A percentile compares a stretch with the other conserved stretches of the same genome.
Conservation (phyloP, 35 echinoderm and acorn worm genomes). For the Patiria miniata region DNA sequence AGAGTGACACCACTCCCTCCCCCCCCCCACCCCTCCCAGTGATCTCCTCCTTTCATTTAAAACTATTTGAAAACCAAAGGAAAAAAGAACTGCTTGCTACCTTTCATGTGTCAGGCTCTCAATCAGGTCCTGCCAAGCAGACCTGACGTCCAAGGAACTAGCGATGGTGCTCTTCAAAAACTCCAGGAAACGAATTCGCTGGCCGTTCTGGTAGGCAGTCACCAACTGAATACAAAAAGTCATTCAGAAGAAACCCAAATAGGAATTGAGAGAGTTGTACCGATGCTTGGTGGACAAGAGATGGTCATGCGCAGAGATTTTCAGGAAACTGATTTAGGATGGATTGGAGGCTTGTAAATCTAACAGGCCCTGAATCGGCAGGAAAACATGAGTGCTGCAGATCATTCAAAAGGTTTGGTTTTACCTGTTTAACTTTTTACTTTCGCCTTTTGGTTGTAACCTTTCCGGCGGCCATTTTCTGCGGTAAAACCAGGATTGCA, state of each 20-base stretch:
- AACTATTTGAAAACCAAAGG: too few species aligned
- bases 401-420: too few species aligned
- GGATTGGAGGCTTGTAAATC: not conserved
- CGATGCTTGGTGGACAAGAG: not conserved
- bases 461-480: too few species aligned
- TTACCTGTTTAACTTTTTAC: too few species aligned
- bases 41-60: too few species aligned
- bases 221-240: constrained; percentile 61
- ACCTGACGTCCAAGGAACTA: constrained; percentile 66
- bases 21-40: too few species aligned
- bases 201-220: constrained; percentile 64
- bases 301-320: not conserved
- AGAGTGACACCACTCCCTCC: too few species aligned
- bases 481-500: too few species aligned
- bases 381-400: too few species aligned
- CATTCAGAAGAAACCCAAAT: not conserved
- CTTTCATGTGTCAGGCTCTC: constrained; percentile 96
- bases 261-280: not conserved
- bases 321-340: not conserved
- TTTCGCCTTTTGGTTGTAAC: too few species aligned
- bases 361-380: too few species aligned
- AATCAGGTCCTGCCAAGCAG: constrained; percentile 88
- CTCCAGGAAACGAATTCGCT: constrained; percentile 70
- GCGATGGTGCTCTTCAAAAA: constrained; percentile 73
- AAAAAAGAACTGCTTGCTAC: constrained; percentile 17